Percentiles rank a stretch among this genome's conserved stretches.
These are phyloP conservation scores for Sipha flava DNA, from an alignment of 1,140 invertebrate species.

Conservation along the genomic window DNA sequence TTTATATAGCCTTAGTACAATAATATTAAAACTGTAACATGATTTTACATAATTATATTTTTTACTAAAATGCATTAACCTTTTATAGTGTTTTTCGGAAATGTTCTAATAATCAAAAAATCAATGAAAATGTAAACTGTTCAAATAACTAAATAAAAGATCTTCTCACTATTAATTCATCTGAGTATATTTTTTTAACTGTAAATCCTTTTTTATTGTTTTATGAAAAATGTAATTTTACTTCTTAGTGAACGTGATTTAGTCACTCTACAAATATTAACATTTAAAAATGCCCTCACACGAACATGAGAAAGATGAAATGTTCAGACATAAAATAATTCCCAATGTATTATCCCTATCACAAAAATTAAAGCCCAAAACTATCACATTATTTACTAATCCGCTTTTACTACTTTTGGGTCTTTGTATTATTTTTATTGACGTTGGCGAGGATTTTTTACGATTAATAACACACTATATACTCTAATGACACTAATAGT, in stretches of 20 bases:
- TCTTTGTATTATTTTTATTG: constrained; percentile 18
- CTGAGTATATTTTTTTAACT: background rate
- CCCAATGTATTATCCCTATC: background rate
- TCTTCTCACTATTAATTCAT: no score
- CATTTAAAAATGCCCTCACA: constrained; percentile 15
- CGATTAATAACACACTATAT: constrained; percentile 9
- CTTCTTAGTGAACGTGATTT: background rate
- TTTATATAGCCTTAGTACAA: no score
- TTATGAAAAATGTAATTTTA: background rate
- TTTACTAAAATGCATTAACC: no score
- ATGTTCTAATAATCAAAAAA: no score
- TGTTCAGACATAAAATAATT: background rate
- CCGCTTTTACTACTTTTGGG: constrained; percentile 9
- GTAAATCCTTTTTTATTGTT: background rate
- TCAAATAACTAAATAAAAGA: no score
- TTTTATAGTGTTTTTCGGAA: no score
- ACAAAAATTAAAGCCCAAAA: constrained; percentile 24
- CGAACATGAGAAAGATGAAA: constrained; percentile 8
- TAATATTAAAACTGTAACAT: no score
- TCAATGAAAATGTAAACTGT: no score
- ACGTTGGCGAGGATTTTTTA: background rate
- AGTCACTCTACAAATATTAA: background rate
- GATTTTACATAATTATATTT: no score
- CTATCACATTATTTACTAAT: constrained; percentile 27
- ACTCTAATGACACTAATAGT: background rate